Conservation (phyloP, 1,140 invertebrate genomes). For the Rhopalosiphum maidis region DNA sequence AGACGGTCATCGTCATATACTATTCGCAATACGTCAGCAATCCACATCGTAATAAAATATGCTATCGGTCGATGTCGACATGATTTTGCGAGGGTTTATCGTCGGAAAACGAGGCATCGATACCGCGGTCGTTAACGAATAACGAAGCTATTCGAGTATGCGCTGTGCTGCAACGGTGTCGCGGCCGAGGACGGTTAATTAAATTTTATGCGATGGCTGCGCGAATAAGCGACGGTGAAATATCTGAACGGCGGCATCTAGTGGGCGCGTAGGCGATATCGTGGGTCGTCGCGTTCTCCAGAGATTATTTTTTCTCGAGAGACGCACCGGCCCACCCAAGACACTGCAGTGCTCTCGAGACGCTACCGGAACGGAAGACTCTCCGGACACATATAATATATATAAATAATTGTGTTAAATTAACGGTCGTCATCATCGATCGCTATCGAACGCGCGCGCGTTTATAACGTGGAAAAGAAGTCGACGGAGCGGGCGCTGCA, state of each 20-base stretch:
- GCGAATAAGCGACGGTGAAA: constrained; percentile 9
- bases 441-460: neutral
- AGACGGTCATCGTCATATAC: neutral
- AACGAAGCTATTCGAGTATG: no score
- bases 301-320: neutral
- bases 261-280: constrained; percentile 33
- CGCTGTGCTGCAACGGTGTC: neutral
- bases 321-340: constrained; percentile 17
- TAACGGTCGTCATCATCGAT: constrained; percentile 32
- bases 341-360: neutral
- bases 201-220: neutral
- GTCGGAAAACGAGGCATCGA: neutral
- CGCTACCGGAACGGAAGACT: constrained; percentile 27
- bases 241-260: constrained; percentile 45
- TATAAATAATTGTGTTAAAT: constrained; percentile 18
- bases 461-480: neutral
- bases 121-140: neutral
- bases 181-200: neutral
- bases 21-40: neutral
- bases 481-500: neutral
- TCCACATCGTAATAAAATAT: no score
- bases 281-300: neutral
- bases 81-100: neutral
- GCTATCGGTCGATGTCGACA: neutral
- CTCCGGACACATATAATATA: neutral